Conservation (phyloP, 2,113 vertebrate genomes). For the Canis aureus region DNA sequence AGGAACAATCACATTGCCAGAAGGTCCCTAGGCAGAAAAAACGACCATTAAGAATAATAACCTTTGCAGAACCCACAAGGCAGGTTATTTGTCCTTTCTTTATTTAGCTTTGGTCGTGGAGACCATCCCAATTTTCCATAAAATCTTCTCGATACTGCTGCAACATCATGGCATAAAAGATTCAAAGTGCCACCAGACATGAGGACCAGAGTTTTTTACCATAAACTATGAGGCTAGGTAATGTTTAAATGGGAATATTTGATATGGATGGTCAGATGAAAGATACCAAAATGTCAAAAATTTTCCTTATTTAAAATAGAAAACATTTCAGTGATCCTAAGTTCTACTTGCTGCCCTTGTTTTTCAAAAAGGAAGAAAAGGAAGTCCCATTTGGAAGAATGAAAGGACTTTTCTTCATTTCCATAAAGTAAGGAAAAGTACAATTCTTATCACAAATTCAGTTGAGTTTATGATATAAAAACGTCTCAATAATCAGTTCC, state of each 20-base stretch:
- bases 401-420: slow-evolving; percentile 13
- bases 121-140: slow-evolving; percentile 18
- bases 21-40: slow-evolving; percentile 17
- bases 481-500: background rate
- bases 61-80: slow-evolving; percentile 58
- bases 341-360: background rate
- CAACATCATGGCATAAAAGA: slow-evolving; percentile 9
- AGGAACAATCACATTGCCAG: background rate
- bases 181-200: background rate
- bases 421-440: background rate
- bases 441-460: background rate
- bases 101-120: background rate
- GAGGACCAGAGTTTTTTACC: background rate
- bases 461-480: background rate
- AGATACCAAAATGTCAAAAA: slow-evolving; percentile 98
- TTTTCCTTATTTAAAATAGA: background rate
- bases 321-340: background rate
- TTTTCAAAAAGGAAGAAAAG: slow-evolving; percentile 28
- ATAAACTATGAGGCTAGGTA: slow-evolving; percentile 57
- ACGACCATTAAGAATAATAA: slow-evolving; percentile 52
- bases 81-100: slow-evolving; percentile 37
- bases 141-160: background rate
- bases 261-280: slow-evolving; percentile 93
- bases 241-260: slow-evolving; percentile 83
- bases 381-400: background rate